Base-by-base conservation (phyloP, 2,113 vertebrate genomes). In the Chloebia gouldiae region DNA sequence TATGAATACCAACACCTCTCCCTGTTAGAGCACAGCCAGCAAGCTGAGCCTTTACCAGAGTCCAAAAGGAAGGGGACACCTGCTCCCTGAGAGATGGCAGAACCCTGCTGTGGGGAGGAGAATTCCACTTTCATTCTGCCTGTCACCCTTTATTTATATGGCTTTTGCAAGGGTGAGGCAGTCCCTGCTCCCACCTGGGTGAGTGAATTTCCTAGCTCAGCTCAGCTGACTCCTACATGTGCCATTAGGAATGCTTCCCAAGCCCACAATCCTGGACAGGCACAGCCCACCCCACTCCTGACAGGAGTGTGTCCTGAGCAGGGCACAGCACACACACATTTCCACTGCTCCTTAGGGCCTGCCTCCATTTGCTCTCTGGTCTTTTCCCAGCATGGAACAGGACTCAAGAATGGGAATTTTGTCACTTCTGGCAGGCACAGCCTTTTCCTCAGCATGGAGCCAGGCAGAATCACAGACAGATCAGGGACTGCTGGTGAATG, bases 1-100 rank as follows among this genome's bases (percentile, higher is more conserved):
- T 70, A 89, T 13, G 91, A 95, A 95, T 63, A 63, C 81, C 63
- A 90, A 80, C 86, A 66, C 54, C 73, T 91, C 70, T 89, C 60
- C 37, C 37, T 59, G 25, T 22, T 66, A n/a, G 7, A 79, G 72
- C 15, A 1, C 77, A 95, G 80, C 22, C 80, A 88, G 90, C 40
- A 33, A 75, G 65, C 60, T 75, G 45, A 96, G 93, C 51, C 71
- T 59, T 51, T 14, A 31, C 23, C 80, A 80, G 81, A 54, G 81
- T 9, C 80, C 89, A 49, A 15, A 44, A 92, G 73, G 49, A 72
- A 86, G 53, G 42, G 88, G 66, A 73, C 66, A 57, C 51, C 50
- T 71, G 60, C 72, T 86, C 69, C 86, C 53, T 17, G 20, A 64
- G 82, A 57, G 81, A 44, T n/a, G 64, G 69, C 71, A 80, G 35